Base-by-base conservation (phyloP, 2,797 vertebrate genomes). In the Craterocephalus amniculus region DNA sequence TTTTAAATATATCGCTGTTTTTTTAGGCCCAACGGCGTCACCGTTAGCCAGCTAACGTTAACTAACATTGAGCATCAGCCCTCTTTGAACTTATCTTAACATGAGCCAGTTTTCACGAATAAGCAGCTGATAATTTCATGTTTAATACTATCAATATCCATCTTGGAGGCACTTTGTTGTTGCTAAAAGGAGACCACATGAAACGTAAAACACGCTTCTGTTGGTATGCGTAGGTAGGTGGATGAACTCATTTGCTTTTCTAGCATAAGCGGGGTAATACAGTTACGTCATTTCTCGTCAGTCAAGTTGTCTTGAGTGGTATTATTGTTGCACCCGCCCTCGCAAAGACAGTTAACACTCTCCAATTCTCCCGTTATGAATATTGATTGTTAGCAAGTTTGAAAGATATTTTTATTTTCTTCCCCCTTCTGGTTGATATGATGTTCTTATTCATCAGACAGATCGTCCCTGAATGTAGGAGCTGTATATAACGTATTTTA, bases 271-370 rank as follows among this genome's bases (percentile, higher is more conserved):
- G 72, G 67, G 78, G n/a, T 79, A 83, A 81, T 75, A 67, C 79
- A 86, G 80, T 92, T 79, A 91, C 88, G 88, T 93, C 89, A 92
- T 83, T 40, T 80, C 13, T 32, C 59, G 76, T 74, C 87, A 70
- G 77, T 79, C 81, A 83, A 87, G 65, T 86, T 88, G 85, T 81
- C 58, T 78, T 49, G 74, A 81, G 72, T 35, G 62, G 76, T 68
- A 65, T 67, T 72, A 67, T 43, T 83, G 68, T 83, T 87, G 83
- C 83, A 83, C 79, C 85, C 68, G 70, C 72, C 73, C 74, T 79
- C 73, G 43, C 38, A 58, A 73, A 61, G 61, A 27, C 12, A 27
- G 0, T n/a, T 75, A 52, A 70, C 73, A 11, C 60, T 40, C 22
- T 27, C 4, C 27, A 31, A 26, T 29, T 36, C 22, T n/a, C 5